Evolutionary conservation across 2,797 vertebrate genomes (phyloP), one percentile per base, ranked within the genome.

Genomic region (Botia almorhae): DNA sequence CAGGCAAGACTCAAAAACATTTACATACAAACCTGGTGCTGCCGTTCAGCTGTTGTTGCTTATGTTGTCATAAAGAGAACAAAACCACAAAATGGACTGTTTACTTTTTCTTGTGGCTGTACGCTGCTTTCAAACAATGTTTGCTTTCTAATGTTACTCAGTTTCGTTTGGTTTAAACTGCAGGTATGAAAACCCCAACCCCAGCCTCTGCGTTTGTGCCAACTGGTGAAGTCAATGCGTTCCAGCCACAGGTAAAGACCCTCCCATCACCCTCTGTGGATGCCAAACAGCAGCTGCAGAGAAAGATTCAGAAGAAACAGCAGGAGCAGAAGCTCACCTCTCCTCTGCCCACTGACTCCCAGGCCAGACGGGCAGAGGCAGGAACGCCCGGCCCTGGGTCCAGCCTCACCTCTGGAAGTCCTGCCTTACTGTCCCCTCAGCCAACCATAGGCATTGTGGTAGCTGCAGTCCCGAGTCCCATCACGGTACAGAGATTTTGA

Each of bases 281-380:
- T 84, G 97, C 98, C 87, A 99, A 99, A 90, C 98, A 99, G 90
- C 98, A 99, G 84, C 93, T 99, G 88, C 98, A 99, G 89, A 95
- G 98, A 58, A 99, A 99, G 92, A 99, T 99, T 87, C 98, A 99
- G 91, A 99, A 98, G 93, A 99, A 98, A 90, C 98, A 99, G 90
- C 98, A 99, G 85, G 98, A 99, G 88, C 98, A 98, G 93, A 99
- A 99, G 89, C 94, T 98, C 64, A 96, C 97, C 81, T 98, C 98
- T 51, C 97, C 98, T 74, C 89, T 98, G 89, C 97, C 96, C 75
- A 93, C 86, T 51, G 98, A 98, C 74, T 83, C 92, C 83, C 94
- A 97, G 83, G 88, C 93, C 67, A 97, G 97, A 91, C 95, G 97
- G 85, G 84, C 94, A 0, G 97, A 99, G 89, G 92, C 94, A 75